Evolutionary conservation across 2,113 vertebrate species (phyloP).

Genomic region (Cinclus mexicanus): DNA sequence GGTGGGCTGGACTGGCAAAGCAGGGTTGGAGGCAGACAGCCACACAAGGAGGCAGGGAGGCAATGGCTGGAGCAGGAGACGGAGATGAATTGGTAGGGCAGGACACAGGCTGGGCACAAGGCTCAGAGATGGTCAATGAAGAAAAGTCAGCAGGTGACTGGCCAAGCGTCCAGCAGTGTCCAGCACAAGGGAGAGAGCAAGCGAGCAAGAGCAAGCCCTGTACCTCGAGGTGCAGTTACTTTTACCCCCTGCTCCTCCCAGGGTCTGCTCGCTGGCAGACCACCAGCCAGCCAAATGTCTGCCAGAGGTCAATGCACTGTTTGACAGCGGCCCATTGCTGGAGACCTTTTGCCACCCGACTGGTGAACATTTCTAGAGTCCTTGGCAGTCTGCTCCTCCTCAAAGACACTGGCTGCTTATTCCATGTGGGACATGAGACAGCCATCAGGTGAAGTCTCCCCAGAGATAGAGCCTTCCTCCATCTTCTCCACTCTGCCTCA

Average conservation of each 20-base stretch:
- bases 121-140: not conserved
- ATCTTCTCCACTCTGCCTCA: not conserved
- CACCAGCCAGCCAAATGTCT: not conserved
- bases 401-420: not conserved
- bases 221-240: not conserved
- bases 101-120: not conserved
- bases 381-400: not conserved
- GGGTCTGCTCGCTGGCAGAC: not conserved
- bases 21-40: not conserved
- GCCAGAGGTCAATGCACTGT: no score
- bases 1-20: rapidly evolving
- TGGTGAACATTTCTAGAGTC: no score
- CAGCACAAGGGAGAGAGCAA: not conserved
- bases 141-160: not conserved
- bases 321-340: not conserved
- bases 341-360: rapidly evolving
- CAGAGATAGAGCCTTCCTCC: no score
- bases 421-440: not conserved
- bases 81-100: not conserved
- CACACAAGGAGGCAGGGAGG: not conserved
- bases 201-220: rapidly evolving
- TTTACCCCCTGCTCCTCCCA: not conserved
- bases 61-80: rapidly evolving
- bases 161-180: no score
- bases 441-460: not conserved